phyloP scores from a whole-genome alignment of 2,113 vertebrate species.

The Camelus bactrianus region DNA sequence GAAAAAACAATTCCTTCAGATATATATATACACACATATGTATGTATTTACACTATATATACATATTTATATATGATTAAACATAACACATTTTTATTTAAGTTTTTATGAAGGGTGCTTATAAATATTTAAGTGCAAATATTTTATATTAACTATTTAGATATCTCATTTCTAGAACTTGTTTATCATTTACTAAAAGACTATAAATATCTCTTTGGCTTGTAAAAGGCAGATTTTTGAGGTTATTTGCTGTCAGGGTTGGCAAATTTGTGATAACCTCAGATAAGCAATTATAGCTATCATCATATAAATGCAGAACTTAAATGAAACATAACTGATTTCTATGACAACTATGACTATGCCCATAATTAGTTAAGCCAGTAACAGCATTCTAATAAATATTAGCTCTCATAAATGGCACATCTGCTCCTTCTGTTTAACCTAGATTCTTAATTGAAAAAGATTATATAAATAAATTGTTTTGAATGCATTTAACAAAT shows the following conservation, averaged over 20 bases:
- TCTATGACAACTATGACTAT: too few species aligned
- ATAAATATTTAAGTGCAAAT: neutral
- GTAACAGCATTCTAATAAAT: neutral
- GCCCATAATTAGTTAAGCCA: neutral
- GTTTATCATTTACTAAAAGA: neutral
- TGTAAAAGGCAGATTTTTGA: neutral
- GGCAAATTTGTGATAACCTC: neutral
- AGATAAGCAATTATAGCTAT: neutral
- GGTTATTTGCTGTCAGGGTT: neutral
- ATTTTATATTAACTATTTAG: neutral
- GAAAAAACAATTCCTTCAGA: neutral
- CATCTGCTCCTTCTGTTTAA: neutral
- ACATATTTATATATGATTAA: neutral
- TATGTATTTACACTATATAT: neutral
- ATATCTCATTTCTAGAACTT: neutral
- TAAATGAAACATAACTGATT: neutral
- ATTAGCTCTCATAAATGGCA: neutral
- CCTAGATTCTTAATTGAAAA: neutral
- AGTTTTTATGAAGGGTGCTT: neutral
- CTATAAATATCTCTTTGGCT: neutral
- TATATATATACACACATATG: neutral
- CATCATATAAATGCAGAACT: neutral
- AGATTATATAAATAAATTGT: neutral
- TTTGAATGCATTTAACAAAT: neutral
- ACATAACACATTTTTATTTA: neutral